Conservation (phyloP, 2,113 vertebrate species). For the Vombatus ursinus region DNA sequence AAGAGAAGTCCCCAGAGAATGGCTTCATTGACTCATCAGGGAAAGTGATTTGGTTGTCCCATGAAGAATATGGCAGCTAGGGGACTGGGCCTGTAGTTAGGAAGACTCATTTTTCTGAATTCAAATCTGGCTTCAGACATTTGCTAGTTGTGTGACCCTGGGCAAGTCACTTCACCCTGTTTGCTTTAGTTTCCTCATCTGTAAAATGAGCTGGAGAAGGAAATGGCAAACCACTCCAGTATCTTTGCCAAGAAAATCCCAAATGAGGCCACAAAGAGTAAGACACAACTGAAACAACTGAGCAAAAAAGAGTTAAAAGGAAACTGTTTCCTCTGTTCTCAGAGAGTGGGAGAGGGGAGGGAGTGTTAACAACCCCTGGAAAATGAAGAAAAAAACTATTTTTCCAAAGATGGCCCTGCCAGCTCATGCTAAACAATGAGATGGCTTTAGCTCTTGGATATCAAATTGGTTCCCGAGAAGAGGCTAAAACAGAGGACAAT, state of each 20-base stretch:
- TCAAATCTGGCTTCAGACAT: neutral
- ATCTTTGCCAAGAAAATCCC: neutral
- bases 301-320: constrained; percentile 21
- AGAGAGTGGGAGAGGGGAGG: neutral
- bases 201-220: constrained; percentile 1
- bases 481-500: neutral
- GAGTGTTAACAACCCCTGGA: constrained; percentile 8
- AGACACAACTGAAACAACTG: neutral
- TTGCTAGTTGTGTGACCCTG: neutral
- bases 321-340: constrained; percentile 48
- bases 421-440: constrained; percentile 13
- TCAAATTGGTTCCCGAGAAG: constrained; percentile 34
- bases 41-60: neutral
- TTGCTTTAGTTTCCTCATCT: neutral
- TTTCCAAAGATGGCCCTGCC: neutral
- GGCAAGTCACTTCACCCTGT: neutral
- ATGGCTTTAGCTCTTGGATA: constrained; percentile 11
- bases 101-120: neutral
- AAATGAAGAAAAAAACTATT: constrained; percentile 50
- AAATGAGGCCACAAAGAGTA: neutral
- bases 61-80: neutral
- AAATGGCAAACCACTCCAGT: neutral
- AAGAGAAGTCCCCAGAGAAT: neutral
- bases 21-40: neutral
- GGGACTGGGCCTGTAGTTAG: neutral